These are phyloP conservation scores for Sebastes matsubarae DNA, from an alignment of 2,797 vertebrate species.

Conservation along the genomic window DNA sequence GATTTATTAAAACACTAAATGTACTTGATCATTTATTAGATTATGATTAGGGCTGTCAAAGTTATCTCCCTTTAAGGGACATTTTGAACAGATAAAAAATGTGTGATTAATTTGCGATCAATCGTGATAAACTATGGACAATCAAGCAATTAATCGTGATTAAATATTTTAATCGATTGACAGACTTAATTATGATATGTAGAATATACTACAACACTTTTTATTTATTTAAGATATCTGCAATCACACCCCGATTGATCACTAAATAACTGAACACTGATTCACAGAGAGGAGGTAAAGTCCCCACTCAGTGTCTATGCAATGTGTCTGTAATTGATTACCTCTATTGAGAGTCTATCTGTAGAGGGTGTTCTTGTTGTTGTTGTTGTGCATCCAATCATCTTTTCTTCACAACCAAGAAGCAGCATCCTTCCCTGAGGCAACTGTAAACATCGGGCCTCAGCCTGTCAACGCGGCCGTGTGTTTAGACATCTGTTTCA, in stretches of 20 bases:
- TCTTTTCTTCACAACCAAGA: constrained; percentile 28
- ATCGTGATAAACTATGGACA: no score
- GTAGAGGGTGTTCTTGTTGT: background rate
- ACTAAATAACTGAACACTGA: background rate
- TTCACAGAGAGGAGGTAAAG: background rate
- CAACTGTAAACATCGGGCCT: constrained; percentile 67
- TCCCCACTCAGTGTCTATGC: background rate
- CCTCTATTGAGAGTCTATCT: background rate
- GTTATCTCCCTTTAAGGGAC: no score
- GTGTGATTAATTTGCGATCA: no score
- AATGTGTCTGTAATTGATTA: constrained; percentile 2
- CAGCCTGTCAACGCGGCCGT: constrained; percentile 66
- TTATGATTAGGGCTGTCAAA: no score
- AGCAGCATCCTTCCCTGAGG: constrained; percentile 51
- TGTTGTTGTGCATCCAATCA: constrained; percentile 28
- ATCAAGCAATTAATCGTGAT: no score
- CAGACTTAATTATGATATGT: no score
- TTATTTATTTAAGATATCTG: background rate
- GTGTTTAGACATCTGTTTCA: constrained; percentile 79
- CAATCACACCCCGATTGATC: background rate
- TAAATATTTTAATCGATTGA: no score
- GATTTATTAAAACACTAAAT: no score
- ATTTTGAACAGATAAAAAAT: no score
- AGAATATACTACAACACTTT: no score
- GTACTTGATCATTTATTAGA: background rate